phyloP scores from a whole-genome alignment of 2,888 invertebrate species.

The Tenthredo amoena region DNA sequence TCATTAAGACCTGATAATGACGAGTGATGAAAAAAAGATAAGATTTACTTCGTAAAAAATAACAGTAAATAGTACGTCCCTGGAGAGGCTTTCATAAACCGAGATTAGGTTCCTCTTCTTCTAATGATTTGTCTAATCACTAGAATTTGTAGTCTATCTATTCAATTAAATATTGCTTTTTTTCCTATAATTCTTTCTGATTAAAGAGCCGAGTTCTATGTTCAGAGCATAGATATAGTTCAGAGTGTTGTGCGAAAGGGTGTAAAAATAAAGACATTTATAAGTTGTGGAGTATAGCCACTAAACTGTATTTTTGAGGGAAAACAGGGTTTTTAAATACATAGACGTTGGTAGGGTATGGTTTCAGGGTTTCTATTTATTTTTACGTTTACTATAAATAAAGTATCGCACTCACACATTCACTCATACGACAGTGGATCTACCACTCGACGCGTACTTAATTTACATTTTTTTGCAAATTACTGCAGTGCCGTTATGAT shows the following conservation, averaged over 20 bases:
- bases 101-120: background rate
- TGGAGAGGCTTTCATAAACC: background rate
- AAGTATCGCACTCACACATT: conserved; percentile 74
- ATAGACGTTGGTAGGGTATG: conserved; percentile 42
- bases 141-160: background rate
- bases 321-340: conserved; percentile 35
- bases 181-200: background rate
- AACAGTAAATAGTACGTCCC: background rate
- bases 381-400: conserved; percentile 70
- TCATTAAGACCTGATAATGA: background rate
- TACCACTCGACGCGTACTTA: conserved; percentile 68
- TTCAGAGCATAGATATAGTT: background rate
- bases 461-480: conserved; percentile 45
- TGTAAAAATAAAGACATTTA: background rate
- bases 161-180: background rate
- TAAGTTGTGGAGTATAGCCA: conserved; percentile 18
- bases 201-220: background rate
- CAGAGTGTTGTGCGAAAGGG: background rate
- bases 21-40: background rate
- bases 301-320: conserved; percentile 60
- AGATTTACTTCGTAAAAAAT: background rate
- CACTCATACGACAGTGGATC: conserved; percentile 72
- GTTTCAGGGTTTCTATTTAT: conserved; percentile 62
- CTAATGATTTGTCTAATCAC: background rate
- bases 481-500: conserved; percentile 22